Evolutionary conservation across 2,113 vertebrate genomes (phyloP).

Genomic region (Spea multiplicata): DNA sequence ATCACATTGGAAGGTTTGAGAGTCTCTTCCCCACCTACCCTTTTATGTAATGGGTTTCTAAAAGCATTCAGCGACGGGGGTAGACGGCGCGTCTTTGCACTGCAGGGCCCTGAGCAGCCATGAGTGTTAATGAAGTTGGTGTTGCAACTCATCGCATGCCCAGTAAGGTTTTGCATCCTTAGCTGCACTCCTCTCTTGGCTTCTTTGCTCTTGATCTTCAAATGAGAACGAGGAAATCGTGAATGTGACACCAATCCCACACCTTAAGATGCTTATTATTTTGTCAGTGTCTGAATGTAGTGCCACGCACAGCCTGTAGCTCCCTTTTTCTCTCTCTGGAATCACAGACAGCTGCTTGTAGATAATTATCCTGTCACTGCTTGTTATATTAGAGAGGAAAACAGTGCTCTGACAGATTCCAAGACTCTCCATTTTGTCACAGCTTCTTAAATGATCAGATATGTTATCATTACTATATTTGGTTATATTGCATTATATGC

Average conservation of each 20-base stretch:
- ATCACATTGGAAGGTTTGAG: too few relatives aligned
- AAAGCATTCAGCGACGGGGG: too few relatives aligned
- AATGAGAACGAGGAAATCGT: conserved; percentile 26
- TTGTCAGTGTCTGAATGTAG: conserved; percentile 38
- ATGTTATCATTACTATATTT: conserved; percentile 30
- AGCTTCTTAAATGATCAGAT: conserved; percentile 59
- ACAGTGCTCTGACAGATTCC: conserved; percentile 84
- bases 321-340: conserved; percentile 71
- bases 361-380: conserved; percentile 99
- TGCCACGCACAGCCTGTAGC: conserved; percentile 68
- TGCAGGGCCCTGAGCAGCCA: not conserved
- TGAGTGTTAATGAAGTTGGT: conserved; percentile 7
- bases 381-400: conserved; percentile 85
- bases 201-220: conserved; percentile 12
- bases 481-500: not conserved
- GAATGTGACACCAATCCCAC: conserved; percentile 43
- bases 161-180: not conserved
- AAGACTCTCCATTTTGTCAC: conserved; percentile 64
- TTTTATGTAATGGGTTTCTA: not conserved
- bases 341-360: conserved; percentile 94
- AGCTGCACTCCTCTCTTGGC: not conserved
- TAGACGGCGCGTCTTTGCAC: not conserved
- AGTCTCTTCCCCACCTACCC: not conserved
- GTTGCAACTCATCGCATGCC: not conserved
- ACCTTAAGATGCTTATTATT: conserved; percentile 43